Base-by-base conservation (phyloP, 2,113 vertebrate genomes). In the Nothoprocta perdicaria region DNA sequence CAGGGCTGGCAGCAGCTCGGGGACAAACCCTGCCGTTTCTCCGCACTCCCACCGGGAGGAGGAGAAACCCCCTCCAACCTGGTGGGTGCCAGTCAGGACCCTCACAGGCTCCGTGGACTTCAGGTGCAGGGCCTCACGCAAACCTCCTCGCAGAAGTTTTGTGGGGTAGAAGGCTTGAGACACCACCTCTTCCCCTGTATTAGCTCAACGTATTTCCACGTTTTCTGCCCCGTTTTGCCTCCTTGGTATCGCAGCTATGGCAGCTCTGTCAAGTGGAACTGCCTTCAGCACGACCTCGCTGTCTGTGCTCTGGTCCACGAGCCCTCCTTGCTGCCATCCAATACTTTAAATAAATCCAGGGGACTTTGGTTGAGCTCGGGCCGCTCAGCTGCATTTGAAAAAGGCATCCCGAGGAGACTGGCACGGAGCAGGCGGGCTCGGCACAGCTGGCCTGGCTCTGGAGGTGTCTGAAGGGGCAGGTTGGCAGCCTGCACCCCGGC, bases 291-390 rank as follows among this genome's bases (percentile, higher is more conserved):
- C 33, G 65, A 71, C 61, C 40, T 29, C 1, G 1, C 41, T 74
- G 60, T 82, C 89, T 83, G 81, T 74, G 81, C 43, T 41, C 75
- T 62, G 89, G 63, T 41, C 75, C 75, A 83, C 11, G 5, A 75
- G 61, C 45, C 75, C 60, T 83, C 92, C 77, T 96, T 93, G 87
- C 93, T 94, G 80, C 82, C 27, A 84, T 86, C 66, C 73, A 93
- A 92, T 85, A 80, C 58, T 95, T 94, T 38, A 92, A 93, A 95
- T 87, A 92, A 95, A 92, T 89, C 80, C 14, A 1, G 12, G 89
- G 89, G 72, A 26, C 29, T 94, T 89, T 75, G 86, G 24, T 19
- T 84, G 84, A 86, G 74, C 79, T 89, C 55, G 68, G n/a, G 48
- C 31, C 60, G 38, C 19, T 71, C 0, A 0, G 23, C 75, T 63